Evolutionary conservation across 2,888 invertebrate genomes (phyloP), one percentile per base, ranked within the genome.

Genomic region (Ceriagrion tenellum): DNA sequence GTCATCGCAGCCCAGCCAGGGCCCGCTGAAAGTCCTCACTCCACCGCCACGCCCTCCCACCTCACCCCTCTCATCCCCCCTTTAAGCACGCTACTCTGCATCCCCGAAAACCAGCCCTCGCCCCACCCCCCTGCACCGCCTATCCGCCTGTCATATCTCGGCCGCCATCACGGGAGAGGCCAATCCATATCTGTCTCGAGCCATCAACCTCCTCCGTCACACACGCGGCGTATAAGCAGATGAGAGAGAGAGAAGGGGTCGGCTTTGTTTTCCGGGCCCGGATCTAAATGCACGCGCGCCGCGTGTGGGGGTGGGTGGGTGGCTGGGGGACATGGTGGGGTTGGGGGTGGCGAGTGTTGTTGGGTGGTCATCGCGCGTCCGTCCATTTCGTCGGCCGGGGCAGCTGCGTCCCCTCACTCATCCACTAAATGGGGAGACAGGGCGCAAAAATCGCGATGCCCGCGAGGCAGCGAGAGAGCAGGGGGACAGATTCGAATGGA

Each of bases 401-500:
- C 81, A 30, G 35, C 81, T 81, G 35, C 81, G 35, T 81, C 81
- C 30, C 81, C 81, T 35, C 93, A 55, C 35, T 93, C 93, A 69
- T 93, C 69, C 93, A 23, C 63, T 23, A 69, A 93, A 93, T 93
- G 93, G 69, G n/a, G 91, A 91, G 47, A 59, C 18, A 16, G 59
- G 93, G 69, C 69, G 93, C 93, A 74, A 74, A 74, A 93, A 93
- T 93, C 93, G 69, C 93, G 47, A 69, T 26, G 69, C 69, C 63
- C 47, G 69, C 63, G 69, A 69, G 63, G 59, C 18, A 23, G 69
- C 47, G 13, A 16, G 16, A n/a, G 93, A 69, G 20, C 13, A n/a
- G 69, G 55, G 47, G 89, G 55, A 18, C 20, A n/a, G 10, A n/a
- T n/a, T 69, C 69, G 69, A 12, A 1, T 69, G 69, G 69, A n/a